Evolutionary conservation across 2,888 invertebrate species (phyloP), one percentile per base, ranked within the genome.

Genomic region (Falcaria lacertinaria): DNA sequence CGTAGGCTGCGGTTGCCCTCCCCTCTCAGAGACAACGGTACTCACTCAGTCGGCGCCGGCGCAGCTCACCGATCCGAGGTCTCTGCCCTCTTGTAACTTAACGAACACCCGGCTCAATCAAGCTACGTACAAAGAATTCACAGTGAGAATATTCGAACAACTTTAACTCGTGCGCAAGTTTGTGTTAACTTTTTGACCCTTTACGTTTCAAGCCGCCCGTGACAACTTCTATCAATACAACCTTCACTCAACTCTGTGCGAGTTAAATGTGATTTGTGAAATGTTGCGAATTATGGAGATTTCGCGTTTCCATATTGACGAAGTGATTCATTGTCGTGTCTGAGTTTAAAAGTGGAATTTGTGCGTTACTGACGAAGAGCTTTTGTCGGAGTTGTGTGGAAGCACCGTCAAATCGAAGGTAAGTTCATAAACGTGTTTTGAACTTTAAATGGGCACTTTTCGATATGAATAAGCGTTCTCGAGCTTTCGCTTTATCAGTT

Each of bases 11-110:
- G n/a, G n/a, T n/a, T 47, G 43, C 83, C 69, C 81, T 80, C 81
- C 81, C 82, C 83, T 81, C 79, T 67, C 66, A 57, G 60, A 59
- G 59, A 11, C 86, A 86, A 86, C 86, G 86, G 86, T 87, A 86
- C 76, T 70, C 69, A 15, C 15, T 33, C 33, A 64, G 74, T 76
- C 78, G 64, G 71, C 73, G 71, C 71, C 69, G 65, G 70, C 74
- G 71, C 71, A 67, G 69, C 64, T 65, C 71, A 28, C 28, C 28
- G 70, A 69, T 69, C 50, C 41, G 80, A 80, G 87, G 87, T 88
- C 85, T 75, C 69, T 86, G 87, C 86, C 86, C 87, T 75, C 86
- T 60, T 56, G 28, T 28, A 28, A 11, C 28, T 28, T 28, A 11
- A 28, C 28, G 60, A 65, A 65, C 61, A 62, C 50, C 45, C 44